Conservation (phyloP, 2,797 vertebrate species). For the Acanthopagrus latus region DNA sequence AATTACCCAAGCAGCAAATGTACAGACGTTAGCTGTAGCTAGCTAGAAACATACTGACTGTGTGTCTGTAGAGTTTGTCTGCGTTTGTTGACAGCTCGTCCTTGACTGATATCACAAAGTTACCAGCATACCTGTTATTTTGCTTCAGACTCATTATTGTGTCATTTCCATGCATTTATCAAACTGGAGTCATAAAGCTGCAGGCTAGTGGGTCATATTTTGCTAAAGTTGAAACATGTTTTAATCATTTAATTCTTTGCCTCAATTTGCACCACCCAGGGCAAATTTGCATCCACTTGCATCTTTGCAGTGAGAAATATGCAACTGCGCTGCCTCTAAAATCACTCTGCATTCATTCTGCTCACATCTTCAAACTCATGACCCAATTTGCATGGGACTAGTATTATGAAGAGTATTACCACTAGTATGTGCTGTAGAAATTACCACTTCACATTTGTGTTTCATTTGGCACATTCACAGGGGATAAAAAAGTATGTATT, state of each 20-base stretch:
- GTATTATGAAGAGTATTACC: too few species aligned
- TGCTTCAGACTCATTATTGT: constrained; percentile 12
- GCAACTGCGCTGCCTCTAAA: not conserved
- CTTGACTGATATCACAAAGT: constrained; percentile 8
- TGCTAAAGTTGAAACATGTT: not conserved
- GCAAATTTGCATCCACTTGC: not conserved
- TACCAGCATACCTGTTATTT: not conserved
- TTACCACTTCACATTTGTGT: too few species aligned
- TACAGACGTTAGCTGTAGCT: constrained; percentile 15
- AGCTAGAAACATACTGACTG: not conserved
- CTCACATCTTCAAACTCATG: not conserved
- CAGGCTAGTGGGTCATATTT: not conserved
- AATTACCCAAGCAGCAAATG: constrained; percentile 20
- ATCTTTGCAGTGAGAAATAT: constrained; percentile 17
- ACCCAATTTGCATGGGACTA: too few species aligned
- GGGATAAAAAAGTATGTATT: too few species aligned
- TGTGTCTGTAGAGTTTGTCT: constrained; percentile 1
- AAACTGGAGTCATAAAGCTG: not conserved
- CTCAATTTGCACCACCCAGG: not conserved
- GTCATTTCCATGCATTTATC: not conserved
- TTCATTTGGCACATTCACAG: too few species aligned
- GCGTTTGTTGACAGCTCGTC: constrained; percentile 15
- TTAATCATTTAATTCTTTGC: not conserved
- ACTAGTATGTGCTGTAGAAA: too few species aligned
- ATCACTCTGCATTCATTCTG: not conserved